Evolutionary conservation across 2,888 invertebrate genomes (phyloP), one percentile per base, ranked within the genome.

Genomic region (Cephonodes hylas): DNA sequence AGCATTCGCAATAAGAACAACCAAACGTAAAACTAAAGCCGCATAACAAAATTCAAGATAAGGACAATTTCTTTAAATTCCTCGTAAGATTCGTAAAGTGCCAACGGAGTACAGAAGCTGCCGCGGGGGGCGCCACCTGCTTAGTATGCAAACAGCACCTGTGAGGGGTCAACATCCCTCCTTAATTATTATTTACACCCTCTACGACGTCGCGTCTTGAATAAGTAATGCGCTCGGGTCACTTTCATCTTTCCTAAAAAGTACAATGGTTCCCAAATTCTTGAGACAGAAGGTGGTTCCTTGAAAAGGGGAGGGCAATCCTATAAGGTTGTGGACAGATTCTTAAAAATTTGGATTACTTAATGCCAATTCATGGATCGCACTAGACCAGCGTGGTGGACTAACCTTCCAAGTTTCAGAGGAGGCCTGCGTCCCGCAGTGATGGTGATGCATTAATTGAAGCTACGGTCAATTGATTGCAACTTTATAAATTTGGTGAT

Each of bases 181-280:
- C 63, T 63, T 63, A 63, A 63, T 63, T 63, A 63, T 63, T 59
- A 63, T 63, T 63, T 63, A 63, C 59, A 59, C 63, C 63, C 59
- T 59, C 59, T 59, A 42, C 56, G 45, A 56, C 59, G 31, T 63
- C 59, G 58, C 46, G 58, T 58, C 59, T 59, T 57, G 63, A 63
- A 63, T 63, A 59, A 63, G 56, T 63, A 63, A 63, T 59, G 63
- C 31, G 57, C 23, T 42, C 23, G 53, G 59, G 59, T 59, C 59
- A 63, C 56, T 59, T 53, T 63, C 34, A 60, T 60, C 60, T 60
- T 60, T 60, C 48, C 53, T 53, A 53, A 31, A 53, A 27, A 23
- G n/a, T 10, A n/a, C 23, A 53, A 10, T 18, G 53, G 53, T 53
- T 53, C 53, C 10, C 31, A 31, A 53, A 31, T 18, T 31, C 1